Evolutionary conservation across 1,140 invertebrate species (phyloP).

Genomic region (Cardiocondyla obscurior): DNA sequence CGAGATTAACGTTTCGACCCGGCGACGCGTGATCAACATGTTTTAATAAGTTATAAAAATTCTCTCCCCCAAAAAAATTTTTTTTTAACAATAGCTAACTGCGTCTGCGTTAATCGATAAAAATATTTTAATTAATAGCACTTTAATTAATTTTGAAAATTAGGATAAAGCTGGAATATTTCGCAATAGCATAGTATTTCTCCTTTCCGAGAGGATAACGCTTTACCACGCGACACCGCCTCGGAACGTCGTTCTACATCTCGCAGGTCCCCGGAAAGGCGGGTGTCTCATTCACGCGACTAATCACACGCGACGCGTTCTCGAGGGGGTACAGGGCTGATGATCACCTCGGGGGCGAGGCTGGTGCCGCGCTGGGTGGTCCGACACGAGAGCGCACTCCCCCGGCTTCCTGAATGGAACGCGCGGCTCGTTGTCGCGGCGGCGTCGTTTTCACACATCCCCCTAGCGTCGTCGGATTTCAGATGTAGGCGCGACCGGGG

Average conservation of each 20-base stretch:
- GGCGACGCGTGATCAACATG: background rate
- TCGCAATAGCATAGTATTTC: too few relatives aligned
- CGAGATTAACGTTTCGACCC: conserved; percentile 33
- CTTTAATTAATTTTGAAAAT: background rate
- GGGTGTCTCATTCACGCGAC: conserved; percentile 20
- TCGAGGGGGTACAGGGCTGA: conserved; percentile 23
- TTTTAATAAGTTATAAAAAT: background rate
- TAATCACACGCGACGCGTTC: conserved; percentile 56
- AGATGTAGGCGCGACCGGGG: conserved; percentile 68
- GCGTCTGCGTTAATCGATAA: background rate
- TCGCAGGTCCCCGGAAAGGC: background rate
- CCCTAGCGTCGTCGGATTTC: conserved; percentile 64
- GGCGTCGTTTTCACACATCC: conserved; percentile 52
- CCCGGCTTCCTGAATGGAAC: conserved; percentile 64
- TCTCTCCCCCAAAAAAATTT: background rate
- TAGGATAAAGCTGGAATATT: background rate
- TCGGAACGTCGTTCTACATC: background rate
- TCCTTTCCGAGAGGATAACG: background rate
- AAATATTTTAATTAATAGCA: background rate
- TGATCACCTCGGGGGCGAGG: conserved; percentile 37
- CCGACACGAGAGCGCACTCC: conserved; percentile 59
- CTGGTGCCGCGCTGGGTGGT: conserved; percentile 59
- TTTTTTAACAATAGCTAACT: background rate
- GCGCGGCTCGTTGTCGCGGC: conserved; percentile 45
- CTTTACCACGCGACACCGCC: background rate